Base-by-base conservation (phyloP, 1,140 invertebrate species). In the Geopemphigus sp. region DNA sequence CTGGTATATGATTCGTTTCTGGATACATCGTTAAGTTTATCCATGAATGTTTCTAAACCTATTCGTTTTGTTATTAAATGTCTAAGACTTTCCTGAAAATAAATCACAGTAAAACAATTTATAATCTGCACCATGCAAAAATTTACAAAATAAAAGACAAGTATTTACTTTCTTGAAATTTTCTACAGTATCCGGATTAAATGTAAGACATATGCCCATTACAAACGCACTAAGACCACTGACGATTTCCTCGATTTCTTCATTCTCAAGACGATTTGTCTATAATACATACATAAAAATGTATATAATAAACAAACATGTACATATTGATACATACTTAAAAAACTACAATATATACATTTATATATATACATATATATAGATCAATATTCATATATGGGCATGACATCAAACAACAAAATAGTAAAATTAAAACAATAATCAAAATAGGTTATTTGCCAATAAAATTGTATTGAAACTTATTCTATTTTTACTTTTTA, bases 171-270 rank as follows among this genome's bases (percentile, higher is more conserved):
- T 93, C 0, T 91, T 91, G 84, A 94, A 95, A 82, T 89, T 90
- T 50, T 90, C 86, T 29, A 95, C 91, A 2, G 91, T 91, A 83
- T 97, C 92, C 84, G 98, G 94, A 86, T 98, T 98, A 86, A 94
- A 97, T 81, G 94, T 89, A 66, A 98, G 90, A 85, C 95, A 97
- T 63, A 99, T 88, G 3, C 95, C 97, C 83, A 99, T 91, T 8
- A 98, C 87, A 85, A 99, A 96, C 3, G 98, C 95, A 85, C 95
- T 96, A 80, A 99, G 87, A 66, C 96, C 96, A 85, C 95, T 92
- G 22, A 98, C 88, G 63, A 98, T 87, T 82, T 92, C 91, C 83
- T 96, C 95, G 83, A 92, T 91, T 82, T 96, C 95, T 85, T 97
- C 95, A 81, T 92, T 91, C 86, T 94, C 92, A 81, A 89, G 90